A percentile compares a stretch with the other conserved stretches of the same genome.
Evolutionary conservation across 2,113 vertebrate genomes (phyloP).

Genomic region (Ranitomeya variabilis): DNA sequence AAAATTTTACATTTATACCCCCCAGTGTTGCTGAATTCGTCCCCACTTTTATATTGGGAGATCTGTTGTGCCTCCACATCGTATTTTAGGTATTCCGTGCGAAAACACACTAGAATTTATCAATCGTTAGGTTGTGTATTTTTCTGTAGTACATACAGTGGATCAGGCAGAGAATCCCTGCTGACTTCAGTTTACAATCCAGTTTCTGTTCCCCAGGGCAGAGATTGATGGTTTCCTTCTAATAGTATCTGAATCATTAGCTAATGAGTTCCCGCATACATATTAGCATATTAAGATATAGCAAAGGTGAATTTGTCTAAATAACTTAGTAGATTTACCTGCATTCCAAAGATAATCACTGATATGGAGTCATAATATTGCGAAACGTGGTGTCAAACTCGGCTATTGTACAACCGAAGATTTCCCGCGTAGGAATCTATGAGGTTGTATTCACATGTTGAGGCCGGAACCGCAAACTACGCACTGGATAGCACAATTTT

Average conservation of each 20-base stretch:
- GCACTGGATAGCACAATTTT: no score
- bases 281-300: not conserved
- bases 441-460: no score
- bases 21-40: not conserved
- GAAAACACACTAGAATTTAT: not conserved
- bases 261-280: not conserved
- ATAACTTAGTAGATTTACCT: not conserved
- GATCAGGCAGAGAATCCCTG: not conserved
- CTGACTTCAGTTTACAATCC: not conserved
- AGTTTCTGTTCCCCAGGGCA: not conserved
- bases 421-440: no score
- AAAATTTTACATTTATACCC: conserved; percentile 17
- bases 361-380: no score
- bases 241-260: not conserved
- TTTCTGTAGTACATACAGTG: not conserved
- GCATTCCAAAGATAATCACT: no score
- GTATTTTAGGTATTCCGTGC: not conserved
- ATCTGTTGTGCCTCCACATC: not conserved
- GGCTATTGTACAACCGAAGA: no score
- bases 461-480: no score
- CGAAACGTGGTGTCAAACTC: no score
- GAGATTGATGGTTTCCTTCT: not conserved
- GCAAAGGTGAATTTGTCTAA: not conserved
- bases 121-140: not conserved
- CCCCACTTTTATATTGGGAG: not conserved